Evolutionary conservation across 2,113 vertebrate species (phyloP), one percentile per base, ranked within the genome.

Genomic region (Epinephelus fuscoguttatus): DNA sequence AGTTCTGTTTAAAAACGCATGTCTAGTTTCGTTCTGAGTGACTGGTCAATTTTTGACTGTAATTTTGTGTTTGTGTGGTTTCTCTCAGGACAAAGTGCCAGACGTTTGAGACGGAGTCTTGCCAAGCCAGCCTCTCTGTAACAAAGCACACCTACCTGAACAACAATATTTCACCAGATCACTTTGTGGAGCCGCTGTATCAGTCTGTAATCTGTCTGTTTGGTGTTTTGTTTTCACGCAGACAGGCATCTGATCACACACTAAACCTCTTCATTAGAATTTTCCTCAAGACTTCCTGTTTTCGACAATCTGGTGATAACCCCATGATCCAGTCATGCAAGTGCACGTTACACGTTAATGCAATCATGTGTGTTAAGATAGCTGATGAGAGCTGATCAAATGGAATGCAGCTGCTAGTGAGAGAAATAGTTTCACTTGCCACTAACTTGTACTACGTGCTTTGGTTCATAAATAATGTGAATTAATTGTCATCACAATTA

Each of bases 41-140:
- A 68, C 18, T 67, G 0, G 2, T 3, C 21, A 8, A 15, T 25
- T 79, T 19, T 42, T 17, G 56, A 18, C 6, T 72, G 11, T 59
- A 33, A 75, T 52, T 66, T 50, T 62, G 18, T 12, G 0, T 84
- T 2, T 73, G 6, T 78, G 50, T 62, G 2, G 0, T 70, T 27
- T 81, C 64, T 88, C 84, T 61, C 62, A 93, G 91, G 52, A 40
- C 2, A 82, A 72, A 62, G 81, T 92, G 2, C 17, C 13, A 59
- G 4, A 15, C 0, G 1, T 78, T 13, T 67, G 3, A 68, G 11
- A 30, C 25, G 56, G n/a, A 74, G 53, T 78, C 45, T 23, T n/a
- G 18, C 66, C 70, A 61, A 53, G 73, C 2, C 52, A 70, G 61
- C 56, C 23, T 69, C 4, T 6, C 14, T 9, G 0, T n/a, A 12